Evolutionary conservation across 1,140 invertebrate species (phyloP), one percentile per base, ranked within the genome.

Genomic region (Forficula auricularia): DNA sequence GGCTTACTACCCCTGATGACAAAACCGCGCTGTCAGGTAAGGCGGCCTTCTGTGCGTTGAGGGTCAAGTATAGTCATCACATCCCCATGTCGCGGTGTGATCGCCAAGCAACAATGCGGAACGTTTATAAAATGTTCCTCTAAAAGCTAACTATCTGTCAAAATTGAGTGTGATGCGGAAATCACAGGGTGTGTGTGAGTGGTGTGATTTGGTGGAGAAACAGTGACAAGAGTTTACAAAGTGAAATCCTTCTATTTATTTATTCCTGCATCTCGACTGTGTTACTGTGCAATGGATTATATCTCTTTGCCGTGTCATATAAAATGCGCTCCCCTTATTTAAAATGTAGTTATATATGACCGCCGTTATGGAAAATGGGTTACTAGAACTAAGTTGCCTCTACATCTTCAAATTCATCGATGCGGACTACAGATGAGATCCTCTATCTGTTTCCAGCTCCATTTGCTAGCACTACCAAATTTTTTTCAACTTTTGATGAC

Each of bases 1-100:
- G 49, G 10, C 43, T 51, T 33, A 40, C 47, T 14, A 48, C 43
- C 12, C 47, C 47, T 7, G 43, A 44, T 20, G 43, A 44, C 36
- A 44, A 44, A 36, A 38, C 35, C 15, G 22, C 38, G 19, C 37
- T 44, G 3, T 44, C 43, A 38, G 43, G 43, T 39, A 33, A 43
- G 32, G 7, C 13, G 7, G n/a, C 14, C n/a, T 37, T 19, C 18
- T 19, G 18, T 37, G 14, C 35, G 14, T 37, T 37, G 18, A 4
- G 18, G n/a, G 35, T 37, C 4, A 14, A 37, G 9, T 37, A 14
- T 14, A 15, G 35, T n/a, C 14, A 19, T 37, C 18, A 15, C 9
- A 15, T 37, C 4, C 18, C 35, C n/a, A 15, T 37, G 14, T 14
- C 35, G 18, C 35, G 34, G 34, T 36, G 34, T 36, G 34, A 14